Conservation (phyloP, 2,113 vertebrate genomes). For the Plectropomus leopardus region DNA sequence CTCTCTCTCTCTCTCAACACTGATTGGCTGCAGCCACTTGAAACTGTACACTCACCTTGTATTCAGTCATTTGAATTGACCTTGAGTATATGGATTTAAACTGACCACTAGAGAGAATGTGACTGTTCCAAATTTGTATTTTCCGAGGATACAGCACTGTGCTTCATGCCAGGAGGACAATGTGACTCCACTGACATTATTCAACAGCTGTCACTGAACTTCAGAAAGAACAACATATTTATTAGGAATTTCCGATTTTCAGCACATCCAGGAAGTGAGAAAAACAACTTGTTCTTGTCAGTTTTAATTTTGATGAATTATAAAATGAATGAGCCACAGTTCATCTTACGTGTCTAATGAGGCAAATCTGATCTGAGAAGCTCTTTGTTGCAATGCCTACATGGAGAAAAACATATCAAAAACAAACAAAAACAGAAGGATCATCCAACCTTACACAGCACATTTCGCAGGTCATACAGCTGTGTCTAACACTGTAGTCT, state of each 20-base stretch:
- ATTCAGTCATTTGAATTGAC: constrained; percentile 25
- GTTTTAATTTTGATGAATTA: too few species aligned
- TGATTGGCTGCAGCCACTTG: constrained; percentile 39
- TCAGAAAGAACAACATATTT: neutral
- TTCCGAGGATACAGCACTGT: neutral
- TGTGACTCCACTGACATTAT: neutral
- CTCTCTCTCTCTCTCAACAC: constrained; percentile 10
- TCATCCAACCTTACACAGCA: too few species aligned
- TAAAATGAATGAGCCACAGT: too few species aligned
- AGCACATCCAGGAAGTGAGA: neutral
- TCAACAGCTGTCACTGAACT: neutral
- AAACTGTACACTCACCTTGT: constrained; percentile 19
- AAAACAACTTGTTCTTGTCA: too few species aligned
- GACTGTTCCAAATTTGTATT: neutral
- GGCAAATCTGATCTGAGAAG: too few species aligned
- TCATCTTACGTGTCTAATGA: too few species aligned
- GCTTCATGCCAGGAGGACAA: neutral
- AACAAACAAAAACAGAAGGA: too few species aligned
- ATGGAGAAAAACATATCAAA: too few species aligned
- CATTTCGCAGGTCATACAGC: too few species aligned
- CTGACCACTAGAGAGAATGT: neutral
- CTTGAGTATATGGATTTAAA: constrained; percentile 14
- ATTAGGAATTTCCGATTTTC: neutral
- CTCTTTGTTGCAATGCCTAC: too few species aligned
- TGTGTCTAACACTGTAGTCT: too few species aligned